Evolutionary conservation across 2,888 invertebrate species (phyloP).

Genomic region (Thymelicus sylvestris): DNA sequence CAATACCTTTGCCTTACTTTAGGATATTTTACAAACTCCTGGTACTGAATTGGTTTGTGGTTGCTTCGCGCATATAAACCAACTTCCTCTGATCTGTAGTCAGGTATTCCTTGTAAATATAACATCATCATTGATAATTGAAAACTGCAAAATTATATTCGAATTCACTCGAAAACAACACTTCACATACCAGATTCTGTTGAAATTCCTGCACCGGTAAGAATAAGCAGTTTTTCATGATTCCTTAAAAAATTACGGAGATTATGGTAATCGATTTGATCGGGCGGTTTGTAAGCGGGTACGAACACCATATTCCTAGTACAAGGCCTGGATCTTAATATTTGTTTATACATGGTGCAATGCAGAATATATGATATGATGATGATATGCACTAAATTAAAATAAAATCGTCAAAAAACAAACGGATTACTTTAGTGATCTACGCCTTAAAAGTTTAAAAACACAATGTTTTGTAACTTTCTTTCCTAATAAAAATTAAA

Average conservation of each 20-base stretch:
- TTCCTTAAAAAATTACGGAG: conserved; percentile 85
- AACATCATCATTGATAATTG: conserved; percentile 10
- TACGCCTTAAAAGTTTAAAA: too few relatives aligned
- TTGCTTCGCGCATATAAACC: conserved; percentile 95
- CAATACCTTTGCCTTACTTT: conserved; percentile 92
- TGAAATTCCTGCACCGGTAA: conserved; percentile 98
- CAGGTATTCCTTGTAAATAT: conserved; percentile 91
- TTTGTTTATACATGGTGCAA: conserved; percentile 38
- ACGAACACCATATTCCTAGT: conserved; percentile 78
- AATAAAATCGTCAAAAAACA: too few relatives aligned
- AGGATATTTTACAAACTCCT: conserved; percentile 91
- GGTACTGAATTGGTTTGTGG: conserved; percentile 93
- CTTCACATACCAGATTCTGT: conserved; percentile 92
- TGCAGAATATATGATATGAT: neutral
- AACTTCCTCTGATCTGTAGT: conserved; percentile 96
- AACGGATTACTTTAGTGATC: too few relatives aligned
- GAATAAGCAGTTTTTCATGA: conserved; percentile 86
- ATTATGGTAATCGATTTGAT: conserved; percentile 82
- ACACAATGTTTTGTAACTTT: too few relatives aligned
- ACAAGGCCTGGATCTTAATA: conserved; percentile 1
- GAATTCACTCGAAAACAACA: conserved; percentile 3
- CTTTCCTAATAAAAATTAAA: too few relatives aligned
- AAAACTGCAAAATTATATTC: conserved; percentile 1
- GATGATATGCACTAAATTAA: neutral
- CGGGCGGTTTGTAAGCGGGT: conserved; percentile 89